A percentile compares a stretch with the other conserved stretches of the same genome.
Conservation (phyloP, 2,888 invertebrate genomes). For the Zootermopsis nevadensis region DNA sequence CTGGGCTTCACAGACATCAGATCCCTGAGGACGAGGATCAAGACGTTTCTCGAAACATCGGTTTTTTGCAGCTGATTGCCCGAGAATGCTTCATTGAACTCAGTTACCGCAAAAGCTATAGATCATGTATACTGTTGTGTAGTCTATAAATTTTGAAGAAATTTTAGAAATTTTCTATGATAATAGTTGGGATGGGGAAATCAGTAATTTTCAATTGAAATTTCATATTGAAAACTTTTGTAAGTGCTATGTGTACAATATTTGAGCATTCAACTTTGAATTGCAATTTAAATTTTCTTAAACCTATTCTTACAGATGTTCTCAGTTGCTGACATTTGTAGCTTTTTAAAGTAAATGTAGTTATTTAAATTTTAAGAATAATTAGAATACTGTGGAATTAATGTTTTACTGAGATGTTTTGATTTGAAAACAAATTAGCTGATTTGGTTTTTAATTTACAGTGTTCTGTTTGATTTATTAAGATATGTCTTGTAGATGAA, state of each 20-base stretch:
- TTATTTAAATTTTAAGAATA: neutral
- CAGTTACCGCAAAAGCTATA: too few relatives aligned
- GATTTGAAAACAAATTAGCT: neutral
- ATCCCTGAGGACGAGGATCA: too few relatives aligned
- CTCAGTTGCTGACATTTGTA: neutral
- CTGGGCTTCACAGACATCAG: too few relatives aligned
- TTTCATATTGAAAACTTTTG: neutral
- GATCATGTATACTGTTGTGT: too few relatives aligned
- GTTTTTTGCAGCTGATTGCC: too few relatives aligned
- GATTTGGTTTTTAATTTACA: neutral
- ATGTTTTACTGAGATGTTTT: neutral
- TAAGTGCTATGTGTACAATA: slow-evolving; percentile 5
- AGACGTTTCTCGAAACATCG: too few relatives aligned
- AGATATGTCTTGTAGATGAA: neutral
- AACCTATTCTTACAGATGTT: neutral
- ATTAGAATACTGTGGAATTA: neutral
- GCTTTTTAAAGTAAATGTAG: neutral
- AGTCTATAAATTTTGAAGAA: neutral
- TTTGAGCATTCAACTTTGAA: neutral
- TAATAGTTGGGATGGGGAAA: neutral
- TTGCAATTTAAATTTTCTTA: neutral
- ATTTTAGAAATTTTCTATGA: neutral
- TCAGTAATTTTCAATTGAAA: neutral
- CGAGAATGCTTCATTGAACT: too few relatives aligned
- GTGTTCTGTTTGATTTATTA: neutral